Evolutionary conservation across 2,797 vertebrate species (phyloP).

Genomic region (Ceyx erithaca): DNA sequence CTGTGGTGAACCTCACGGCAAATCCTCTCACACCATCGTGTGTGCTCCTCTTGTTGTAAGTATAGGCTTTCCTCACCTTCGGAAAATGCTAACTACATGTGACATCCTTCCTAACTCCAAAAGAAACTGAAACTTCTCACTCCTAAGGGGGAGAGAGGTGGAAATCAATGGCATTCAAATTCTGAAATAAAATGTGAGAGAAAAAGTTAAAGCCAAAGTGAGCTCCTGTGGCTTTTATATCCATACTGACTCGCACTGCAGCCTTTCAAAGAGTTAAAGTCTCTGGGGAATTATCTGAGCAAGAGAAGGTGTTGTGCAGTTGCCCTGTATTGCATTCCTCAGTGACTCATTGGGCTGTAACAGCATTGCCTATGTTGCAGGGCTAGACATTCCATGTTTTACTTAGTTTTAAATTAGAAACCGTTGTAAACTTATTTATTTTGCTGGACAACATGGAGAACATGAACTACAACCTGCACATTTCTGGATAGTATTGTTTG

Average conservation of each 20-base stretch:
- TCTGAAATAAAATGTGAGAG: background rate
- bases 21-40: background rate
- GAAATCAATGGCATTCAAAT: background rate
- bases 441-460: background rate
- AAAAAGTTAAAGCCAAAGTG: background rate
- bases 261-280: constrained; percentile 32
- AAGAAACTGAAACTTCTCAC: background rate
- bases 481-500: background rate
- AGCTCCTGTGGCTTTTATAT: background rate
- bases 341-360: constrained; percentile 8
- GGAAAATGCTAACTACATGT: constrained; percentile 38
- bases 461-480: background rate
- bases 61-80: constrained; percentile 50
- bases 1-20: background rate
- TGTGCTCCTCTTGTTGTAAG: background rate
- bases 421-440: background rate
- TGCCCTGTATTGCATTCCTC: background rate
- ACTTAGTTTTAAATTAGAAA: background rate
- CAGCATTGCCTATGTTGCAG: background rate
- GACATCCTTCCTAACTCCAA: background rate
- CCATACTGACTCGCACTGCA: background rate
- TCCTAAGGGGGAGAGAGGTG: background rate
- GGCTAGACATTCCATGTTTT: background rate
- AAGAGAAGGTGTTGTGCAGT: background rate
- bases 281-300: background rate